phyloP scores from a whole-genome alignment of 2,113 vertebrate species.

The Galeopterus variegatus region DNA sequence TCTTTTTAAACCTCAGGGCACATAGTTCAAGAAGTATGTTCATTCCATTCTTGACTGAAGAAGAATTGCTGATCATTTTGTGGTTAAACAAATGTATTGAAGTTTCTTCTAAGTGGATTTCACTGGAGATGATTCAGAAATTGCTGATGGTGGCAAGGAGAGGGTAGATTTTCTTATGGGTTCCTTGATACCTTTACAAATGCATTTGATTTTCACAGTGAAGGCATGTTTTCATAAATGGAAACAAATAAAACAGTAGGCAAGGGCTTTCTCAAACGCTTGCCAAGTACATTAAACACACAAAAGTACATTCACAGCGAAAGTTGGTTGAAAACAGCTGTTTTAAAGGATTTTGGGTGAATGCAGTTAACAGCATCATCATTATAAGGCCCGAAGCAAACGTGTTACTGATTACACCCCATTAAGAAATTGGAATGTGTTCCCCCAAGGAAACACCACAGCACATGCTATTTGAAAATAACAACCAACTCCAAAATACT shows the following conservation, averaged over 20 bases:
- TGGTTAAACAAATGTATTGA: background rate
- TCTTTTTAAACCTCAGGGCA: background rate
- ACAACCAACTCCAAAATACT: constrained; percentile 76
- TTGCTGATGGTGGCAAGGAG: background rate
- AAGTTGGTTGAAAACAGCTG: constrained; percentile 82
- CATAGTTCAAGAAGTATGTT: background rate
- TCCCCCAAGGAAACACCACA: constrained; percentile 82
- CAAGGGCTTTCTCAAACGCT: constrained; percentile 76
- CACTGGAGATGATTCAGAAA: background rate
- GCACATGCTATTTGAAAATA: constrained; percentile 79
- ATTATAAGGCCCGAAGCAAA: constrained; percentile 87
- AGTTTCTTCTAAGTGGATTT: constrained; percentile 19
- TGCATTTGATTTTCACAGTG: constrained; percentile 78
- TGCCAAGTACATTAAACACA: constrained; percentile 78
- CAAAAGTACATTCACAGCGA: constrained; percentile 72
- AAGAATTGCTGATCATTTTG: background rate
- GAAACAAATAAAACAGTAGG: constrained; percentile 85
- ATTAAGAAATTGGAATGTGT: constrained; percentile 89
- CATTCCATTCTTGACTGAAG: background rate
- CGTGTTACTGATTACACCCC: constrained; percentile 90
- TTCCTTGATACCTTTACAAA: constrained; percentile 80
- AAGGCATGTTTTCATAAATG: constrained; percentile 82
- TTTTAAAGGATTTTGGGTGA: constrained; percentile 75
- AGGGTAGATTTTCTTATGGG: constrained; percentile 25
- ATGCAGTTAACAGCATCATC: constrained; percentile 82